Evolutionary conservation across 92 coral and sea anemone genomes (phyloP), one percentile per base, ranked within the genome.

Genomic region (Isaurus tuberculatus): DNA sequence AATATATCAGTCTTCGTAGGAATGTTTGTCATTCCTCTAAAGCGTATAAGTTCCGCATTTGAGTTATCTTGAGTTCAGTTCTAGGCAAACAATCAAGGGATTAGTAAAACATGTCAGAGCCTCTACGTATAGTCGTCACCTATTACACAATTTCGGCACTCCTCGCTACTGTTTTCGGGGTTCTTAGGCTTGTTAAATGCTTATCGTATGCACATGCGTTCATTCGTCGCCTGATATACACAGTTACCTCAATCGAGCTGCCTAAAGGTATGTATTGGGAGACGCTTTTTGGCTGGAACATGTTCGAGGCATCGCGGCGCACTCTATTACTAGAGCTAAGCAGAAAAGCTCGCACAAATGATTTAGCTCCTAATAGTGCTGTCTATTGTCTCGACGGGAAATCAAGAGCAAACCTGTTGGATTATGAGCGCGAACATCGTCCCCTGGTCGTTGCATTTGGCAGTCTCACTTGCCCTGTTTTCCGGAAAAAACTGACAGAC

Each of bases 391-490:
- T 44, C 28, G 89, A 86, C 61, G 85, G 89, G 3, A 70, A 60
- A 46, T 65, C 48, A 55, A 33, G 63, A 17, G 81, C 55, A 28
- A 83, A 71, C 11, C 79, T 86, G 29, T 69, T 86, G 73, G 89
- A 86, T 22, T 58, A 79, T 17, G 36, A 44, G 46, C 58, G 46
- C 34, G 81, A 34, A 13, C 58, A 79, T 34, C 73, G 85, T 28
- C 85, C 85, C 7, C 43, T 86, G 22, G 65, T 86, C 33, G 81
- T 86, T 40, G 53, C 57, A 15, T 79, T 86, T 70, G 89, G 89
- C 31, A 86, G 89, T 72, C 66, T 83, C 33, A 79, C 65, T 20
- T 86, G 89, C 63, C 89, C 89, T 0, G 74, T 86, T 1, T 86
- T 79, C 55, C 70, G 49, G 73, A 28, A 67, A 17, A 70, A 70